phyloP scores from a whole-genome alignment of 2,797 vertebrate genomes.

The Rhabdomys pumilio region DNA sequence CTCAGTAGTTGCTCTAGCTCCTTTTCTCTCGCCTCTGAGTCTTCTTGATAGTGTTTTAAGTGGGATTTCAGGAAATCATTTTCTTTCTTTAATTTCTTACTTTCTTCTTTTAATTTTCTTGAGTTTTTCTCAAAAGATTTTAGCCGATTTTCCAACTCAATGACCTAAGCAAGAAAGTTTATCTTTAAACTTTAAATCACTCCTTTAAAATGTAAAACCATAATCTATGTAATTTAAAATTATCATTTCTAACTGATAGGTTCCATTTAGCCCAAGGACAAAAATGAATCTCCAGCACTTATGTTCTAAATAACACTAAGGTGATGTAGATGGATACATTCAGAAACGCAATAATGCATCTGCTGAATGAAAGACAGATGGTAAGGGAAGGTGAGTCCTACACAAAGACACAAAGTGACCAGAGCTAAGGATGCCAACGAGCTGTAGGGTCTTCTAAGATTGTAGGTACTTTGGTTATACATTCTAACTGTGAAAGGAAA shows the following conservation, averaged over 20 bases:
- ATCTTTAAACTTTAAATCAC: constrained; percentile 12
- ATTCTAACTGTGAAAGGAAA: constrained; percentile 67
- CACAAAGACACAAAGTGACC: constrained; percentile 85
- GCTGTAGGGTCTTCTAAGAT: constrained; percentile 78
- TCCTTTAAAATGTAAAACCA: constrained; percentile 62
- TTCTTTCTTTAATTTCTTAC: constrained; percentile 90
- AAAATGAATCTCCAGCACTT: constrained; percentile 83
- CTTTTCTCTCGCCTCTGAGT: constrained; percentile 87
- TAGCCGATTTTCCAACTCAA: constrained; percentile 86
- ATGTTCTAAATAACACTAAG: constrained; percentile 86
- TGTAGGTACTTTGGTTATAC: constrained; percentile 76
- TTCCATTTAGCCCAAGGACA: constrained; percentile 83
- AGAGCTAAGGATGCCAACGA: constrained; percentile 83
- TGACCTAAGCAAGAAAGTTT: constrained; percentile 86
- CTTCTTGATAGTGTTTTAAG: constrained; percentile 89
- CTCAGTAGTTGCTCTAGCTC: constrained; percentile 89
- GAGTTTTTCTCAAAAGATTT: constrained; percentile 86
- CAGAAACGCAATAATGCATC: constrained; percentile 87
- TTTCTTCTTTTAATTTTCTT: constrained; percentile 90
- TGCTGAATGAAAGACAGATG: constrained; percentile 87
- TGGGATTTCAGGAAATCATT: constrained; percentile 90
- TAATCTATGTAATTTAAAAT: constrained; percentile 64
- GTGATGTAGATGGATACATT: constrained; percentile 82
- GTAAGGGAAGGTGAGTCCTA: constrained; percentile 87
- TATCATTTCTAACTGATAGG: constrained; percentile 77